Evolutionary conservation across 2,888 invertebrate genomes (phyloP).

Genomic region (Macrosoma leucophasiata): DNA sequence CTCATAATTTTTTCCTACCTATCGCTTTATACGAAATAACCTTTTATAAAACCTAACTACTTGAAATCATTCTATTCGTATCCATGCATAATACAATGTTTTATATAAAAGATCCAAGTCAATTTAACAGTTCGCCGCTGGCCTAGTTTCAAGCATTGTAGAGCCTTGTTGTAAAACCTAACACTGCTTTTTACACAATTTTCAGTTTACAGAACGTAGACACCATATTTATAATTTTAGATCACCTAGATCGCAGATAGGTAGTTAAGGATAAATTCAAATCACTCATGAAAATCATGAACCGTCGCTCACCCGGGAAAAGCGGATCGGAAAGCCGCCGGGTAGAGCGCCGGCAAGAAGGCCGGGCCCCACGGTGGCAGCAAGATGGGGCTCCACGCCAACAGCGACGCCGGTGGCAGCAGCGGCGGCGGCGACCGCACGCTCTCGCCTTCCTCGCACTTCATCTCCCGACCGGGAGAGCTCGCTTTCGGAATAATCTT

Average conservation of each 20-base stretch:
- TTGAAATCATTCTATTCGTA: no score
- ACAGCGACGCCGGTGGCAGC: slow-evolving; percentile 77
- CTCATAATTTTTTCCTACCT: neutral
- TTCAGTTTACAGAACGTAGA: no score
- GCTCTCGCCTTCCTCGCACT: slow-evolving; percentile 65
- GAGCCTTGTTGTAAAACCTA: no score
- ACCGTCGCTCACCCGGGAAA: slow-evolving; percentile 81
- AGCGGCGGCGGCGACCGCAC: slow-evolving; percentile 60
- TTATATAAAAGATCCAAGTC: no score
- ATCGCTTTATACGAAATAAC: neutral
- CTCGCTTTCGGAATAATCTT: slow-evolving; percentile 71
- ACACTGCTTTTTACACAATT: no score
- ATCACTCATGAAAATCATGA: neutral
- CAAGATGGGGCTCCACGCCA: slow-evolving; percentile 85
- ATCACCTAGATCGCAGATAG: no score
- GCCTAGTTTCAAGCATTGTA: no score
- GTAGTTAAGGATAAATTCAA: no score
- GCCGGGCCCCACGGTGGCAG: slow-evolving; percentile 86
- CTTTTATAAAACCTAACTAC: no score
- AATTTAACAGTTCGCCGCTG: no score
- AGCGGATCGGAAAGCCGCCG: slow-evolving; percentile 81
- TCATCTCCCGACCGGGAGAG: slow-evolving; percentile 73
- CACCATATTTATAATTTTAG: no score
- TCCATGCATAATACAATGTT: no score
- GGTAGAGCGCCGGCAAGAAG: slow-evolving; percentile 82